Conservation (phyloP, 2,888 invertebrate species). For the Oxyteleia sp. region DNA sequence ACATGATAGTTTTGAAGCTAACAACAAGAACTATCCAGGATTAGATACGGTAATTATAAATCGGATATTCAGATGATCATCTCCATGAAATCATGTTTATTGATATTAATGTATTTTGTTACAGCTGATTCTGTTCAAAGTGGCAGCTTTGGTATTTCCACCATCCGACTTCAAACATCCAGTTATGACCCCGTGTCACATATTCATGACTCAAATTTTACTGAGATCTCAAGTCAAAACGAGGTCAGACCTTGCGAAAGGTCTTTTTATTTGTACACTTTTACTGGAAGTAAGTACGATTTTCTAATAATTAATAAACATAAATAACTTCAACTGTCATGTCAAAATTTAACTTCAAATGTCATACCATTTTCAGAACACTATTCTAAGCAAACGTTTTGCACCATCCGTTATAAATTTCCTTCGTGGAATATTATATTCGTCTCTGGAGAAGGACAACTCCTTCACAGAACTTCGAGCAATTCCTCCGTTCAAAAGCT, state of each 20-base stretch:
- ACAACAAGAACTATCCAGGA: constrained; percentile 90
- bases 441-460: constrained; percentile 90
- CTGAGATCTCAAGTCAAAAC: constrained; percentile 90
- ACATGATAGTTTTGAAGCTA: constrained; percentile 90
- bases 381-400: constrained; percentile 93
- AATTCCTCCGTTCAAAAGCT: constrained; percentile 91
- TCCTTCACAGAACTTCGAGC: constrained; percentile 89
- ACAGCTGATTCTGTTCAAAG: constrained; percentile 93
- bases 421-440: constrained; percentile 92
- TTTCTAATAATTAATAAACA: too few species aligned
- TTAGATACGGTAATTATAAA: constrained; percentile 89
- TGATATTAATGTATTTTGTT: too few species aligned
- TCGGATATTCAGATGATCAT: too few species aligned
- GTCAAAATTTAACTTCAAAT: too few species aligned
- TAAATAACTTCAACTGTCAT: too few species aligned
- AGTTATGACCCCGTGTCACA: constrained; percentile 90
- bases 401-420: constrained; percentile 94
- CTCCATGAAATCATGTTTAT: too few species aligned
- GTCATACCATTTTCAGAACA: too few species aligned
- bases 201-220: constrained; percentile 95
- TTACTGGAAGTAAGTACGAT: constrained; percentile 92
- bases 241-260: constrained; percentile 91
- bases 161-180: constrained; percentile 96
- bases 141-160: constrained; percentile 94
- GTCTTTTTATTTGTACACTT: constrained; percentile 92